Percentiles rank a stretch among this genome's conserved stretches.
Conservation (phyloP, 2,113 vertebrate species). For the Eurystomus gularis region DNA sequence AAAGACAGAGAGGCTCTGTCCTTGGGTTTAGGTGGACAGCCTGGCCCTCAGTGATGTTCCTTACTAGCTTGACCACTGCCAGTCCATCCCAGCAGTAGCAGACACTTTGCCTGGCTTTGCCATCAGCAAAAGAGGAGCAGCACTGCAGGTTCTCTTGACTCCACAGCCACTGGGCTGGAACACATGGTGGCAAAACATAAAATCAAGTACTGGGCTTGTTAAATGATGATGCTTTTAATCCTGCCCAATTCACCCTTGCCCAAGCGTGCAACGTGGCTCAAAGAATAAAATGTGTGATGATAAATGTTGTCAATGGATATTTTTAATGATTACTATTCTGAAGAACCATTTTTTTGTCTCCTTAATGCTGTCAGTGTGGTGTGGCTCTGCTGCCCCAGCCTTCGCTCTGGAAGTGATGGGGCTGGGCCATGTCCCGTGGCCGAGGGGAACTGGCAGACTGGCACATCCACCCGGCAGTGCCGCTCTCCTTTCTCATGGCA, state of each 20-base stretch:
- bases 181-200: not conserved
- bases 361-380: not conserved
- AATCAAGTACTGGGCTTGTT: not conserved
- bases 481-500: not conserved
- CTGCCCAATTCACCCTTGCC: not conserved
- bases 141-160: not conserved
- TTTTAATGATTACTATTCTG: not conserved
- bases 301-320: not conserved
- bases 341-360: not conserved
- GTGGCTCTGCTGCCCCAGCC: not conserved
- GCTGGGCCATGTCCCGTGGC: rapidly evolving
- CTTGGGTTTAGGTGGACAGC: not conserved
- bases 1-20: not conserved
- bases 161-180: not conserved
- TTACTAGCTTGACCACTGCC: not conserved
- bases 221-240: constrained; percentile 23
- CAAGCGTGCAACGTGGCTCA: not conserved
- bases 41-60: not conserved
- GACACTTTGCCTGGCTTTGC: not conserved
- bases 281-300: not conserved
- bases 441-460: not conserved
- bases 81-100: not conserved
- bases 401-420: not conserved
- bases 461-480: not conserved
- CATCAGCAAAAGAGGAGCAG: not conserved